These are phyloP conservation scores for Drosophila parvula DNA, from an alignment of 1,140 invertebrate species.

Conservation along the genomic window DNA sequence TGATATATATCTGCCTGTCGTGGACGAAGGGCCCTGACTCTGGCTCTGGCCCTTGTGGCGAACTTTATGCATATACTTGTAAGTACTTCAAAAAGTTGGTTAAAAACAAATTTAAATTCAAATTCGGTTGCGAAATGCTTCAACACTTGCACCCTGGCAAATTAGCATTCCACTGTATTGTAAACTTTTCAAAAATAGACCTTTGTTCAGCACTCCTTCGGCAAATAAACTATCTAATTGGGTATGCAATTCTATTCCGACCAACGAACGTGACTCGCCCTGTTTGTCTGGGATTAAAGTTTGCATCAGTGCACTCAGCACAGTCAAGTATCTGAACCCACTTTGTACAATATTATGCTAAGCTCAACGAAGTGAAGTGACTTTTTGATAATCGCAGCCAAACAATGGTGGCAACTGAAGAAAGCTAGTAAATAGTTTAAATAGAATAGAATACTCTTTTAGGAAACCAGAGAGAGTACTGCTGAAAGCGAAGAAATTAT, in stretches of 20 bases:
- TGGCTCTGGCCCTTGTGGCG: conserved; percentile 1
- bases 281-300: conserved; percentile 28
- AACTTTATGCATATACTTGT: conserved; percentile 42
- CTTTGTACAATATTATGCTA: conserved; percentile 17
- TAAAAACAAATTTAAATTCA: conserved; percentile 50
- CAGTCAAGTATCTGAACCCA: conserved; percentile 30
- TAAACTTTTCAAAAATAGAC: conserved; percentile 16
- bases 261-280: conserved; percentile 29
- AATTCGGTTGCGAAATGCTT: conserved; percentile 27
- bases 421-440: conserved; percentile 2
- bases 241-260: conserved; percentile 35
- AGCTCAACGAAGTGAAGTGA: conserved; percentile 23
- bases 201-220: neutral
- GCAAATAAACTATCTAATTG: conserved; percentile 32
- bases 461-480: neutral
- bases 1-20: conserved; percentile 56
- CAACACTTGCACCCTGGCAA: conserved; percentile 7
- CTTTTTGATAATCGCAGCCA: conserved; percentile 14
- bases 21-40: conserved; percentile 1
- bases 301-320: conserved; percentile 23
- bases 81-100: conserved; percentile 19
- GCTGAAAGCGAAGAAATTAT: neutral
- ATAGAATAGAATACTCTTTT: neutral
- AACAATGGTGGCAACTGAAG: conserved; percentile 20
- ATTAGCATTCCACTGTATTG: neutral